Conservation (phyloP, 2,888 invertebrate species). For the Tolmerus cingulatus region DNA sequence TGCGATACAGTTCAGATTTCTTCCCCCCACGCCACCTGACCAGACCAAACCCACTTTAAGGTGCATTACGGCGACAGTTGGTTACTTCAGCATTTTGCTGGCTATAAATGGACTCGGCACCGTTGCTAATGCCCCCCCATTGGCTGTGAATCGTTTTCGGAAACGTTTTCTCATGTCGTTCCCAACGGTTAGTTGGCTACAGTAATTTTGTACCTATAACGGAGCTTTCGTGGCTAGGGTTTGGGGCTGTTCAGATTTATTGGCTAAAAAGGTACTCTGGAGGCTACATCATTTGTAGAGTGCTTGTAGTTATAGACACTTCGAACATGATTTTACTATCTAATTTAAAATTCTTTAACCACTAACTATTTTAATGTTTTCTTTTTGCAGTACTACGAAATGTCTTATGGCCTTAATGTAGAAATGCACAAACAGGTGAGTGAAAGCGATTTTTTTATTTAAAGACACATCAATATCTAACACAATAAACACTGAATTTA, state of each 20-base stretch:
- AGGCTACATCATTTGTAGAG: neutral
- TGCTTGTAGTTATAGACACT: neutral
- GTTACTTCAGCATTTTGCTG: neutral
- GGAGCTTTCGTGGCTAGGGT: neutral
- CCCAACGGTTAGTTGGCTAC: neutral
- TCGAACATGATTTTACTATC: neutral
- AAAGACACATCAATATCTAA: neutral
- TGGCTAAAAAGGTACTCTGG: too few species aligned
- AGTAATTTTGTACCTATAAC: neutral
- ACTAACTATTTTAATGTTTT: slow-evolving; percentile 43
- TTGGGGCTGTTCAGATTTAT: neutral
- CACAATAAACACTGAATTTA: neutral
- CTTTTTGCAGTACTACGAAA: slow-evolving; percentile 87
- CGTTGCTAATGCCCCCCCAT: neutral
- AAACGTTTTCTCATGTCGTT: neutral
- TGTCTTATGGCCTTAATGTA: slow-evolving; percentile 94
- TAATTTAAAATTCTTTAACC: neutral
- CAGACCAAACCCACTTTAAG: neutral
- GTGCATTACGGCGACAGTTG: neutral
- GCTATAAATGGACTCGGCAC: neutral
- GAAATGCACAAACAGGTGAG: slow-evolving; percentile 95
- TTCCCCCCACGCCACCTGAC: neutral
- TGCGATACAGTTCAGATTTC: neutral
- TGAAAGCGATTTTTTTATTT: neutral
- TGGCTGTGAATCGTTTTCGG: neutral